These are phyloP conservation scores for Thomomys bottae DNA, from an alignment of 2,113 vertebrate species.

Conservation along the genomic window DNA sequence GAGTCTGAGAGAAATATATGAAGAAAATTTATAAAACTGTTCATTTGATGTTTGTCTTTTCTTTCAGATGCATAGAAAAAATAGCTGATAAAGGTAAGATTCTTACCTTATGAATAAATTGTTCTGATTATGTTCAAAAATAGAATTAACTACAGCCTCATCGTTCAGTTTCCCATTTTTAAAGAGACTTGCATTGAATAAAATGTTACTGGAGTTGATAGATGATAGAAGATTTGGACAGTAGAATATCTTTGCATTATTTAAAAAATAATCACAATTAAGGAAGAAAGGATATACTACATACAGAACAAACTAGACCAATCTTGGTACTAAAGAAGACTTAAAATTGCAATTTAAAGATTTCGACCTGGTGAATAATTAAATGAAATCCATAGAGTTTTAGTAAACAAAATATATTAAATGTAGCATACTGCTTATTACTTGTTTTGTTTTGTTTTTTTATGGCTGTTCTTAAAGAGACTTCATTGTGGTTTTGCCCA, in stretches of 20 bases:
- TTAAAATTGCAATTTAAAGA: slow-evolving; percentile 10
- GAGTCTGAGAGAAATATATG: slow-evolving; percentile 28
- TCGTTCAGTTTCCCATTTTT: slow-evolving; percentile 18
- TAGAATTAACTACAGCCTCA: neutral
- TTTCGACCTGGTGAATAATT: slow-evolving; percentile 54
- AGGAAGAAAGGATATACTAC: neutral
- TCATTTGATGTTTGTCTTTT: slow-evolving; percentile 55
- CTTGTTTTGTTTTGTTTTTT: neutral
- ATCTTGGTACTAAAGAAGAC: neutral
- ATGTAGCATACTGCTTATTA: slow-evolving; percentile 22
- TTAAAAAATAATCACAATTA: slow-evolving; percentile 20
- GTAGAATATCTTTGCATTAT: neutral
- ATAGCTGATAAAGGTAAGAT: slow-evolving; percentile 87
- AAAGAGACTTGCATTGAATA: slow-evolving; percentile 13
- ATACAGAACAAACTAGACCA: neutral
- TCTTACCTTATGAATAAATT: neutral
- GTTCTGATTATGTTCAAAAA: neutral
- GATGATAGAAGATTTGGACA: neutral
- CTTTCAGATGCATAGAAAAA: slow-evolving; percentile 84
- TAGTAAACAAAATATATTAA: slow-evolving; percentile 1
- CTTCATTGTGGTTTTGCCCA: slow-evolving; percentile 33
- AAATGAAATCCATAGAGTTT: neutral
- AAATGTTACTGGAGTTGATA: neutral
- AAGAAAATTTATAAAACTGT: neutral
- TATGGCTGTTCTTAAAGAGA: neutral